Conservation (phyloP, 2,888 invertebrate species). For the Craniophora ligustri region DNA sequence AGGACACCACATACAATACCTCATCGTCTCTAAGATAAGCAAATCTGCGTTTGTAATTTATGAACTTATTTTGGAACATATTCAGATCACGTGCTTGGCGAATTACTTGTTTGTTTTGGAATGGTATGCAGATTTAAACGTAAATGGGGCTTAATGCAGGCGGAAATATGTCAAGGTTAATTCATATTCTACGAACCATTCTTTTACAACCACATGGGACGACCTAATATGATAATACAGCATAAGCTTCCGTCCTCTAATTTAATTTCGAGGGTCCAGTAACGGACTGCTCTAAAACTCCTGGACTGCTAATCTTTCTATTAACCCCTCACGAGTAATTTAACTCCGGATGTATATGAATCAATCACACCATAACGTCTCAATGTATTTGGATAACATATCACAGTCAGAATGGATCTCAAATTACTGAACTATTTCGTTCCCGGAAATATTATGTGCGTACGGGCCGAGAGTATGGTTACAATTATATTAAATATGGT, state of each 20-base stretch:
- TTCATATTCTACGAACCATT: not conserved
- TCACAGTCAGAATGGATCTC: not conserved
- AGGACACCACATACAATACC: too few relatives aligned
- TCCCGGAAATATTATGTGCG: not conserved
- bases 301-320: not conserved
- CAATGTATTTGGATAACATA: not conserved
- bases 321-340: not conserved
- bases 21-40: not conserved
- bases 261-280: conserved; percentile 22
- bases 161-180: conserved; percentile 31
- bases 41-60: not conserved
- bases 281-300: not conserved
- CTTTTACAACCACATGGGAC: not conserved
- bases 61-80: conserved; percentile 15
- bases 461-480: too few relatives aligned
- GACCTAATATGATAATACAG: conserved; percentile 19
- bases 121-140: conserved; percentile 5
- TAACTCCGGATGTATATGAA: not conserved
- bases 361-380: not conserved
- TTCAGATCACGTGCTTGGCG: not conserved
- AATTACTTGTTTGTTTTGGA: conserved; percentile 27
- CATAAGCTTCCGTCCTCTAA: conserved; percentile 23
- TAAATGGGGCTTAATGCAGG: conserved; percentile 49
- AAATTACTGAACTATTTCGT: not conserved
- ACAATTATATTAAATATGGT: not conserved